These are phyloP conservation scores for Ganaspis brasiliensis DNA, from an alignment of 2,888 invertebrate genomes.

Conservation along the genomic window DNA sequence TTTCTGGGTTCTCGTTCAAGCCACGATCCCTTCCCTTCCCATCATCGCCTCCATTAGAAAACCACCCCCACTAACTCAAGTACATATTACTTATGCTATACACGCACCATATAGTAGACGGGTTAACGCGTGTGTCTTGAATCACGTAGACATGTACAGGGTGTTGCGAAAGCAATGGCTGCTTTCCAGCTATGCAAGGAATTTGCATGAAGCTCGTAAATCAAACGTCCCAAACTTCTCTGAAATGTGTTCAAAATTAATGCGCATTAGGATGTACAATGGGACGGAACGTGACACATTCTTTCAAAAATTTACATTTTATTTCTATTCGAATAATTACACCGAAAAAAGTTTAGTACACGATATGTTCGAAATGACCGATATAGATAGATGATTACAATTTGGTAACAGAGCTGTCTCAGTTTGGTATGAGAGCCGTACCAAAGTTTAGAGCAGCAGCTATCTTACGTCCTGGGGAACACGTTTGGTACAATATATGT, in stretches of 20 bases:
- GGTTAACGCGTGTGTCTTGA: conserved; percentile 60
- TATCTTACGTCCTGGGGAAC: no score
- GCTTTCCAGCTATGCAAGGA: conserved; percentile 33
- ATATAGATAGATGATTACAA: no score
- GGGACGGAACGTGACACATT: neutral
- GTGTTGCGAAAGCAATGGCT: conserved; percentile 49
- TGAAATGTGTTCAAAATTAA: conserved; percentile 28
- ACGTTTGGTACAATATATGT: no score
- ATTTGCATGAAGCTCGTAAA: conserved; percentile 37
- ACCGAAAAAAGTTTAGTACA: no score
- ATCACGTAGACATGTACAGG: conserved; percentile 53
- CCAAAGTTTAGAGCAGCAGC: no score
- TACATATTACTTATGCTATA: conserved; percentile 50
- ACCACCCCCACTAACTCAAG: conserved; percentile 14
- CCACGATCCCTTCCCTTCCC: conserved; percentile 9
- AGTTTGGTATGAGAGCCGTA: no score
- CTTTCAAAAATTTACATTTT: neutral
- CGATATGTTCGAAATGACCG: no score
- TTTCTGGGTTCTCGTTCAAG: conserved; percentile 39
- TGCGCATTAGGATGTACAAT: conserved; percentile 7
- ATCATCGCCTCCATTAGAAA: conserved; percentile 25
- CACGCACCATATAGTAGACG: conserved; percentile 53
- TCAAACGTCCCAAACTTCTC: conserved; percentile 26
- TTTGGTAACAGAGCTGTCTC: no score
- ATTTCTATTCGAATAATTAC: no score